Evolutionary conservation across 2,113 vertebrate genomes (phyloP).

Genomic region (Oreochromis spilurus): DNA sequence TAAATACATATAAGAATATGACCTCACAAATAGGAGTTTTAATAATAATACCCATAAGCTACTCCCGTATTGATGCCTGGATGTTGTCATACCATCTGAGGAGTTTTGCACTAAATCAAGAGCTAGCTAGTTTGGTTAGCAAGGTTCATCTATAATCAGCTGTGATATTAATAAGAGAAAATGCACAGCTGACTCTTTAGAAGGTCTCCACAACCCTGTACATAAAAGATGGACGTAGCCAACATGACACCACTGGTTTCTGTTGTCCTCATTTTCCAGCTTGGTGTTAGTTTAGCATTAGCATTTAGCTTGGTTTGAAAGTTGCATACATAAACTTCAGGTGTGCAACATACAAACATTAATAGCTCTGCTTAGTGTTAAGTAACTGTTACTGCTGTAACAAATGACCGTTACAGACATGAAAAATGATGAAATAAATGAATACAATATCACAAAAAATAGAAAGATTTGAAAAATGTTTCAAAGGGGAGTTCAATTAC

Average conservation of each 20-base stretch:
- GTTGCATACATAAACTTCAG: background rate
- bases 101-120: background rate
- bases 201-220: background rate
- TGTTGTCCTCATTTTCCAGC: background rate
- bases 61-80: background rate
- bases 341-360: background rate
- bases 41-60: background rate
- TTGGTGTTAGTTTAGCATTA: background rate
- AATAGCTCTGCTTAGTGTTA: background rate
- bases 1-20: background rate
- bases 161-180: background rate
- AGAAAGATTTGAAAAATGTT: background rate
- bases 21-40: background rate
- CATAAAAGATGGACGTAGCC: background rate
- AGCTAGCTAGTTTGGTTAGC: background rate
- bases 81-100: background rate
- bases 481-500: background rate
- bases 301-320: background rate
- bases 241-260: background rate
- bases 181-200: background rate
- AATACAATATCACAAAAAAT: background rate
- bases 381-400: background rate
- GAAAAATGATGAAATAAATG: accelerated
- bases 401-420: background rate
- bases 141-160: background rate